These are phyloP conservation scores for Drosophila leontia DNA, from an alignment of 1,140 invertebrate genomes.

Conservation along the genomic window DNA sequence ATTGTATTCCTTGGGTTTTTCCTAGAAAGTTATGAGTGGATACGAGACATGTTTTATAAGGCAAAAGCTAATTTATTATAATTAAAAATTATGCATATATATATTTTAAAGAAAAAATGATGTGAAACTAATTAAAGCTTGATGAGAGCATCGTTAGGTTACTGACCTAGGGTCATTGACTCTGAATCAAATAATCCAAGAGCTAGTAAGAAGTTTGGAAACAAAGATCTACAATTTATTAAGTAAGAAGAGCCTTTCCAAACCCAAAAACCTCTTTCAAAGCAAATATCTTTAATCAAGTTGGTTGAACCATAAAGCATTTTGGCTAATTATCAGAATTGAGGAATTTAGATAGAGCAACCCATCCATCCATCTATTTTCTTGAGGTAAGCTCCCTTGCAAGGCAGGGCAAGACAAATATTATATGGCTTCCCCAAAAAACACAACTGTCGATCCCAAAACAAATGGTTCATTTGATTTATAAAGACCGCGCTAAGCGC, in stretches of 20 bases:
- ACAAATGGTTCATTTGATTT: slow-evolving; percentile 64
- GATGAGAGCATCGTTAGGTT: slow-evolving; percentile 24
- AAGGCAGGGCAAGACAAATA: slow-evolving; percentile 27
- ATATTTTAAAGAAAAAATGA: slow-evolving; percentile 3
- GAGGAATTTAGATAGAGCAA: slow-evolving; percentile 17
- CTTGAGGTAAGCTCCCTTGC: slow-evolving; percentile 26
- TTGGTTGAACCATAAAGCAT: slow-evolving; percentile 26
- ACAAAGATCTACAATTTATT: background rate
- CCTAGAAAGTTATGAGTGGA: slow-evolving; percentile 46
- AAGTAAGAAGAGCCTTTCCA: background rate
- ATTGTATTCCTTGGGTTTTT: slow-evolving; percentile 37
- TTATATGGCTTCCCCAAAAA: slow-evolving; percentile 19
- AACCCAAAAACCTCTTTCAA: background rate
- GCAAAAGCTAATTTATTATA: slow-evolving; percentile 21
- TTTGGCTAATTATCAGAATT: slow-evolving; percentile 39
- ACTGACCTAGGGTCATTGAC: slow-evolving; percentile 40
- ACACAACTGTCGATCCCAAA: slow-evolving; percentile 38
- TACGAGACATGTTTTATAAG: background rate
- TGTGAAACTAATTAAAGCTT: slow-evolving; percentile 16
- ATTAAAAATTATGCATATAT: slow-evolving; percentile 17
- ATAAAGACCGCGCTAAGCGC: slow-evolving; percentile 65
- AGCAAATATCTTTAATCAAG: slow-evolving; percentile 18
- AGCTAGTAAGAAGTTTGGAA: background rate
- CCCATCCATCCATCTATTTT: slow-evolving; percentile 63
- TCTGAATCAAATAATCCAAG: slow-evolving; percentile 1